Evolutionary conservation across 2,888 invertebrate species (phyloP).

Genomic region (Bugulina stolonifera): DNA sequence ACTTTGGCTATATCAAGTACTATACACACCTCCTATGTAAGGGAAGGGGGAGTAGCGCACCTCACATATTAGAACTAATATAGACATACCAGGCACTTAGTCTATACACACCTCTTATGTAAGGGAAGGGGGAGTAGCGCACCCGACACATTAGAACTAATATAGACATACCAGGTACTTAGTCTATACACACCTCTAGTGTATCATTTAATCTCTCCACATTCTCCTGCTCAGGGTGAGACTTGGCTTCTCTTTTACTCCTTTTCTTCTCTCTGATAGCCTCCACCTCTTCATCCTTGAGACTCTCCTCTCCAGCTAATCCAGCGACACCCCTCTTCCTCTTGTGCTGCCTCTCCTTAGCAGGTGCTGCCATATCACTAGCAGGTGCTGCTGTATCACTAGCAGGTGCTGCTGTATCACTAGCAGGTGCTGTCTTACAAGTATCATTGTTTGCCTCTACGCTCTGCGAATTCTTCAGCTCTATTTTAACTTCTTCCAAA

Average conservation of each 20-base stretch:
- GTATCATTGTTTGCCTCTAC: neutral
- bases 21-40: too few species aligned
- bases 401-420: neutral
- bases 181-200: constrained; percentile 28
- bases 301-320: constrained; percentile 25
- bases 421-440: neutral
- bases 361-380: neutral
- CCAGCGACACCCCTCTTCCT: constrained; percentile 30
- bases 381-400: neutral
- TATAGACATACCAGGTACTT: too few species aligned
- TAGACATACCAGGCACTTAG: too few species aligned
- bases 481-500: neutral
- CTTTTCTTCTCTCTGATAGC: constrained; percentile 30
- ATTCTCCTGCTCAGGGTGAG: neutral
- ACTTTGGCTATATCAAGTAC: too few species aligned
- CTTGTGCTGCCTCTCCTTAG: constrained; percentile 22
- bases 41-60: too few species aligned
- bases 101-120: too few species aligned
- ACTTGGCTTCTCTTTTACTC: constrained; percentile 27
- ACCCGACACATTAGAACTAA: too few species aligned
- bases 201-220: constrained; percentile 9
- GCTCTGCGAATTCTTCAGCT: neutral
- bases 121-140: too few species aligned
- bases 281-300: neutral
- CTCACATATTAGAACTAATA: too few species aligned